phyloP scores from a whole-genome alignment of 2,888 invertebrate genomes.

The Apotomis capreana region DNA sequence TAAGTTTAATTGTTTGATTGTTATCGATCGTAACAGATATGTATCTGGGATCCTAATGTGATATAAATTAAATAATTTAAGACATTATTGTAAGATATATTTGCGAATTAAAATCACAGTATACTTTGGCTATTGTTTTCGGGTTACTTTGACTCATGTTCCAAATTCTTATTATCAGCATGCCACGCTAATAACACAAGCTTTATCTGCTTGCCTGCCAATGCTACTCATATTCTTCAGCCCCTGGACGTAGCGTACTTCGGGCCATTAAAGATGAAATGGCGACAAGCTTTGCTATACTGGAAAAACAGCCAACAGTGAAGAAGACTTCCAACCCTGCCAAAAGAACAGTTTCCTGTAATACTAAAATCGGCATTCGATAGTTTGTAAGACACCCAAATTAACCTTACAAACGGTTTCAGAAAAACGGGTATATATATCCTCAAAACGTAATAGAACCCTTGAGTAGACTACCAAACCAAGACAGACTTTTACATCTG shows the following conservation, averaged over 20 bases:
- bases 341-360: constrained; percentile 6
- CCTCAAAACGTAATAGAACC: too few species aligned
- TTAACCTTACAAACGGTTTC: neutral
- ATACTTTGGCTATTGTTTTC: too few species aligned
- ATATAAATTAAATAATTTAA: neutral
- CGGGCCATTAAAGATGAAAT: neutral
- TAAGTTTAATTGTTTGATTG: neutral
- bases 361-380: neutral
- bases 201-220: constrained; percentile 1
- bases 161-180: neutral
- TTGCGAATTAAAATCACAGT: too few species aligned
- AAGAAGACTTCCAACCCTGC: neutral
- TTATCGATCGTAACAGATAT: neutral
- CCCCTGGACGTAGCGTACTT: constrained; percentile 1
- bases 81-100: neutral
- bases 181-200: neutral
- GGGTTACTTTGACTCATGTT: too few species aligned
- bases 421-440: too few species aligned
- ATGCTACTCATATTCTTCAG: neutral
- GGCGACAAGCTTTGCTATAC: neutral
- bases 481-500: too few species aligned
- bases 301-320: neutral
- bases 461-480: too few species aligned
- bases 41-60: neutral
- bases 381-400: neutral